A percentile compares a stretch with the other conserved stretches of the same genome.
These are phyloP conservation scores for Baronia brevicornis DNA, from an alignment of 2,888 invertebrate species.

Conservation along the genomic window DNA sequence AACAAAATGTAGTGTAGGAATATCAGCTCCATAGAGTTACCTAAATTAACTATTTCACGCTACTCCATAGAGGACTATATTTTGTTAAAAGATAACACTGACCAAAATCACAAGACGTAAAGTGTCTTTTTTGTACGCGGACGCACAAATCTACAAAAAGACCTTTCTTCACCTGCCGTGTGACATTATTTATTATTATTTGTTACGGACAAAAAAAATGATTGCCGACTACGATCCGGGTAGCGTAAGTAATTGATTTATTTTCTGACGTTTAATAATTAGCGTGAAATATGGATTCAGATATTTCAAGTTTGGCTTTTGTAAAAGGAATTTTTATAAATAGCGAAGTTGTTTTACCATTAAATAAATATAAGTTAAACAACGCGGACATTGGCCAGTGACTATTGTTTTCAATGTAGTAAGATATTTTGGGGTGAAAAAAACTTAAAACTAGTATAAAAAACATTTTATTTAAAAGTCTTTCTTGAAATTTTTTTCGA, in stretches of 20 bases:
- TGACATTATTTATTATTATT: conserved; percentile 62
- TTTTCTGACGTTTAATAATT: conserved; percentile 61
- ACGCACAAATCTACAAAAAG: conserved; percentile 32
- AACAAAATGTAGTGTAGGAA: conserved; percentile 14
- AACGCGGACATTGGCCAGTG: neutral
- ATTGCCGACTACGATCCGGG: conserved; percentile 23
- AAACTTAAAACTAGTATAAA: too few relatives aligned
- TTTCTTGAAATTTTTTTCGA: too few relatives aligned
- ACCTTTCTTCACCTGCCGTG: conserved; percentile 63
- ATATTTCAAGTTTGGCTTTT: conserved; percentile 26
- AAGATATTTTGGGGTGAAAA: too few relatives aligned
- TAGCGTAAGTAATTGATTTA: conserved; percentile 56
- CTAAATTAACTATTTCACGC: conserved; percentile 59
- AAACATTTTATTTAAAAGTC: too few relatives aligned
- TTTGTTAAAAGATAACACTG: conserved; percentile 66
- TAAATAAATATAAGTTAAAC: too few relatives aligned
- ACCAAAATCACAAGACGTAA: conserved; percentile 68
- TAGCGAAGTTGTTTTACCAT: too few relatives aligned
- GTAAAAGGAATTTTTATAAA: conserved; percentile 16
- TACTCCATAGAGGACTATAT: conserved; percentile 51
- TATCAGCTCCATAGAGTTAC: conserved; percentile 36
- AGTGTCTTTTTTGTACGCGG: conserved; percentile 48
- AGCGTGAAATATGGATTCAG: conserved; percentile 61
- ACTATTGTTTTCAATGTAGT: neutral
- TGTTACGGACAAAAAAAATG: conserved; percentile 27